Evolutionary conservation across 2,888 invertebrate genomes (phyloP).

Genomic region (Pasiphila rectangulata): DNA sequence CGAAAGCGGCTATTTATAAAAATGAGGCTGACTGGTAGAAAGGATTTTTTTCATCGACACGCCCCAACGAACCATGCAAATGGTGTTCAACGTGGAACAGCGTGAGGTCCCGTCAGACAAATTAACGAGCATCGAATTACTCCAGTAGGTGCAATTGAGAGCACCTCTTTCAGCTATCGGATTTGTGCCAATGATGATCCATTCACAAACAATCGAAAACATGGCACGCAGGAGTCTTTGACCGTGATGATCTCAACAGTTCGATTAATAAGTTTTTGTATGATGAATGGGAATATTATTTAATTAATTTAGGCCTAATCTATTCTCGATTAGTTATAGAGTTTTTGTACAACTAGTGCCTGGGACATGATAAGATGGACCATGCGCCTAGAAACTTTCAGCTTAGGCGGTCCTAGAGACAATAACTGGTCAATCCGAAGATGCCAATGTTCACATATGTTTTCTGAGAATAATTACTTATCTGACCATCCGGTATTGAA

Average conservation of each 20-base stretch:
- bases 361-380: too few species aligned
- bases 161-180: constrained; percentile 52
- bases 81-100: constrained; percentile 57
- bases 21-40: constrained; percentile 56
- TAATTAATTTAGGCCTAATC: too few species aligned
- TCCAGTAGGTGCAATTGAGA: constrained; percentile 51
- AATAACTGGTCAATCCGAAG: too few species aligned
- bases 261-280: constrained; percentile 54
- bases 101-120: constrained; percentile 54
- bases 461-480: too few species aligned
- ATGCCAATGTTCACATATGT: too few species aligned
- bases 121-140: constrained; percentile 62
- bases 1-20: constrained; percentile 62
- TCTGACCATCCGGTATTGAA: too few species aligned
- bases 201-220: constrained; percentile 41
- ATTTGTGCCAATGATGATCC: constrained; percentile 48
- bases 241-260: constrained; percentile 57
- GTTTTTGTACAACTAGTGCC: too few species aligned
- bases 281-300: too few species aligned
- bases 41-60: constrained; percentile 43
- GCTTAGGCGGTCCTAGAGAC: too few species aligned
- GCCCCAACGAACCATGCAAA: constrained; percentile 61
- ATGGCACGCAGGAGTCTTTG: constrained; percentile 54
- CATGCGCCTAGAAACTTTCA: too few species aligned
- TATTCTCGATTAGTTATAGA: too few species aligned